phyloP scores from a whole-genome alignment of 2,797 vertebrate species.

The Coendou prehensilis region DNA sequence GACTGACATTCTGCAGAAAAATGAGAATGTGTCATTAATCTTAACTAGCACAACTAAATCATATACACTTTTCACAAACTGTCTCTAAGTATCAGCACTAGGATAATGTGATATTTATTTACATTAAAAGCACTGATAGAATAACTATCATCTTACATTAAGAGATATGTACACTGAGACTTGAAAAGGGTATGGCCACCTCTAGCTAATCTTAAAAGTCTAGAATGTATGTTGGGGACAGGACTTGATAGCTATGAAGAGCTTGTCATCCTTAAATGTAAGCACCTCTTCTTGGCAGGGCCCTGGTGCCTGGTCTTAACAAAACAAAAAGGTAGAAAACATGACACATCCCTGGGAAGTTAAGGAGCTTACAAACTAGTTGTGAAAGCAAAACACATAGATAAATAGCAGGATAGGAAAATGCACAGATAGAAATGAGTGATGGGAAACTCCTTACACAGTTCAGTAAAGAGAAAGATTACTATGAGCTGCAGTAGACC shows the following conservation, averaged over 20 bases:
- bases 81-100: background rate
- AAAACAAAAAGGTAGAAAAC: background rate
- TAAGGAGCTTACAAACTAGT: background rate
- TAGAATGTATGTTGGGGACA: background rate
- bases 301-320: background rate
- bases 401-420: background rate
- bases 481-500: background rate
- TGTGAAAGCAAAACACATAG: background rate
- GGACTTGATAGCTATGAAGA: background rate
- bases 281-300: background rate
- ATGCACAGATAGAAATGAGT: background rate
- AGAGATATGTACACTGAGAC: background rate
- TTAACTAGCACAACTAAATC: background rate
- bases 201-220: background rate
- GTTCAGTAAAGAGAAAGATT: background rate
- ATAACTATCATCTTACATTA: background rate
- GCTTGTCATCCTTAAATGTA: background rate
- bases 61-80: background rate
- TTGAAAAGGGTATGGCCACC: background rate
- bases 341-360: background rate
- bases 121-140: background rate
- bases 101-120: background rate
- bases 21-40: background rate
- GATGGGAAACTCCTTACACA: background rate
- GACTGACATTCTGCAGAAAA: background rate